Conservation (phyloP, 2,797 vertebrate species). For the Fistularia tabacaria region DNA sequence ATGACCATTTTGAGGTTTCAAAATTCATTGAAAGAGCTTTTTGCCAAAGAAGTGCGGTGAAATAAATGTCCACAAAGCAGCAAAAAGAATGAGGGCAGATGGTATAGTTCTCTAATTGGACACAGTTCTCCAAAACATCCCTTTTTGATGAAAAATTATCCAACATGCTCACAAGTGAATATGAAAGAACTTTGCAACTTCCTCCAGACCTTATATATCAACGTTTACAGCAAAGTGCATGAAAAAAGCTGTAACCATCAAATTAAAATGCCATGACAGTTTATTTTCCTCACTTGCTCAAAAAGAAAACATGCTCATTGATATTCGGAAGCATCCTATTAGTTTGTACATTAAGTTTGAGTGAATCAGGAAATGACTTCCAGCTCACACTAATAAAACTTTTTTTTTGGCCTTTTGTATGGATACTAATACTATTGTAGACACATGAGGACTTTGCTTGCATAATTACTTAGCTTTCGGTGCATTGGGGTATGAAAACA, state of each 20-base stretch:
- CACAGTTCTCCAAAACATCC: neutral
- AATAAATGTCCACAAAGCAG: constrained; percentile 32
- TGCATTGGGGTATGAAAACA: no score
- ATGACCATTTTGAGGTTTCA: constrained; percentile 42
- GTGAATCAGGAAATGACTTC: constrained; percentile 7
- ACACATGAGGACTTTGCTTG: no score
- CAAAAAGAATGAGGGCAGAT: constrained; percentile 26
- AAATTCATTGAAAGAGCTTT: constrained; percentile 39
- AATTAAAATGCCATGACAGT: constrained; percentile 4
- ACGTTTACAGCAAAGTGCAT: constrained; percentile 36
- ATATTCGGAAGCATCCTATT: neutral
- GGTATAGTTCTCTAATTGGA: constrained; percentile 13
- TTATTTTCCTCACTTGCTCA: constrained; percentile 24
- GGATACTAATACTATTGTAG: no score
- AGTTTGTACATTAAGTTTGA: constrained; percentile 10
- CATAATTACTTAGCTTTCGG: no score
- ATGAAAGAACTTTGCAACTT: constrained; percentile 1
- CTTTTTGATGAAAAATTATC: constrained; percentile 10
- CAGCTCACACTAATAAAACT: constrained; percentile 6
- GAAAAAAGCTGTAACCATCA: constrained; percentile 13
- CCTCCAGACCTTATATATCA: constrained; percentile 18
- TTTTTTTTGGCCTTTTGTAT: no score
- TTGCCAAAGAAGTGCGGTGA: constrained; percentile 19
- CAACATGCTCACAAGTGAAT: constrained; percentile 37
- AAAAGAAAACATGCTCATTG: constrained; percentile 31